Percentiles rank a stretch among this genome's conserved stretches.
Conservation (phyloP, 2,113 vertebrate species). For the Anas platyrhynchos region DNA sequence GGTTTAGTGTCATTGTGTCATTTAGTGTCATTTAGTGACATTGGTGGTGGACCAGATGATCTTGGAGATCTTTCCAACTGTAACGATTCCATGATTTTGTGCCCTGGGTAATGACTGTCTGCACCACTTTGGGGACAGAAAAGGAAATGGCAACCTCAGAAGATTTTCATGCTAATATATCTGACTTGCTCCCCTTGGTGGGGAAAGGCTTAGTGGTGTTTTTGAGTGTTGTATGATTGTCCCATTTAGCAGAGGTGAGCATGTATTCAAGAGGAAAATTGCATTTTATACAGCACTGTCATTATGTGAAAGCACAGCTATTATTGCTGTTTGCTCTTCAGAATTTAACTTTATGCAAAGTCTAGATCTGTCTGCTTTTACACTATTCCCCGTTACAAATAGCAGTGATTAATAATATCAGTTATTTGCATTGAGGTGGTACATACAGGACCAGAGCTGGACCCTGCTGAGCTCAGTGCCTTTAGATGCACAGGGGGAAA, state of each 20-base stretch:
- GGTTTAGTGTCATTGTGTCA: no score
- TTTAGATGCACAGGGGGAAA: neutral
- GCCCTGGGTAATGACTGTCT: neutral
- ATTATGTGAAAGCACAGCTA: neutral
- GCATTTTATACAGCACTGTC: neutral
- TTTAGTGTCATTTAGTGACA: no score
- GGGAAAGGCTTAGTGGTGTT: neutral
- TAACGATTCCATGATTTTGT: neutral
- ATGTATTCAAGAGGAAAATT: constrained; percentile 22
- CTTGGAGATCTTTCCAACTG: no score
- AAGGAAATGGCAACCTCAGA: neutral
- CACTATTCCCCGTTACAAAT: neutral
- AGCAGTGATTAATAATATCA: neutral
- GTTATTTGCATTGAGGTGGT: neutral
- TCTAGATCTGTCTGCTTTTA: neutral
- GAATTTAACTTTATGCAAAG: neutral
- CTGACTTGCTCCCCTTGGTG: neutral
- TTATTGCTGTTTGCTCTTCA: constrained; percentile 12
- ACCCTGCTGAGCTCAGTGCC: neutral
- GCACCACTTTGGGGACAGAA: neutral
- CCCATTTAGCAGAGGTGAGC: neutral
- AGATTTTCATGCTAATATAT: neutral
- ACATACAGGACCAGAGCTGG: neutral
- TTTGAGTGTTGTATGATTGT: neutral
- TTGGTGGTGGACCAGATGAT: no score